phyloP scores from a whole-genome alignment of 2,113 vertebrate species.

The Bothrops jararaca region DNA sequence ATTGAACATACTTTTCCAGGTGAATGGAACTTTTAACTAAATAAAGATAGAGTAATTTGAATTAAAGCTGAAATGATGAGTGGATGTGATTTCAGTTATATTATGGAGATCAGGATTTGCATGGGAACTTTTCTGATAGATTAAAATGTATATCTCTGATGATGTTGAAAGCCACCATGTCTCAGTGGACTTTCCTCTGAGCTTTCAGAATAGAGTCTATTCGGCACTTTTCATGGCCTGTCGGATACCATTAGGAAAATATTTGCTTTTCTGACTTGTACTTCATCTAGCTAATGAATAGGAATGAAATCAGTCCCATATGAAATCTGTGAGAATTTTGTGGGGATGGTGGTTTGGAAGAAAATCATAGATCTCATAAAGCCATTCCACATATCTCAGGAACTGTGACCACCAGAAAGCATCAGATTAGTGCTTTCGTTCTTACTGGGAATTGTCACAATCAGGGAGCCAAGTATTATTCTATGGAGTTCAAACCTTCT shows the following conservation, averaged over 20 bases:
- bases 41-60: neutral
- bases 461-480: neutral
- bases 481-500: neutral
- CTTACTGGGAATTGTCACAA: neutral
- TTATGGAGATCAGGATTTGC: neutral
- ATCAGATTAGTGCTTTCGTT: neutral
- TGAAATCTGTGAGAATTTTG: neutral
- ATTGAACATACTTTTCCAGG: neutral
- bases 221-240: neutral
- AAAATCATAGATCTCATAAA: neutral
- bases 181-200: accelerated
- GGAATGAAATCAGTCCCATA: conserved; percentile 8
- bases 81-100: neutral
- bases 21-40: neutral
- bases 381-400: neutral
- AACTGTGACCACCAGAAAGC: neutral
- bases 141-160: neutral
- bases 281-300: conserved; percentile 16
- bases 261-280: conserved; percentile 37
- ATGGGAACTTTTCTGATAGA: neutral
- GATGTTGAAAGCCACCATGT: neutral
- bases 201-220: neutral
- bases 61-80: neutral
- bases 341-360: neutral
- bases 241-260: conserved; percentile 3